Evolutionary conservation across 2,113 vertebrate genomes (phyloP).

Genomic region (Grallaria varia): DNA sequence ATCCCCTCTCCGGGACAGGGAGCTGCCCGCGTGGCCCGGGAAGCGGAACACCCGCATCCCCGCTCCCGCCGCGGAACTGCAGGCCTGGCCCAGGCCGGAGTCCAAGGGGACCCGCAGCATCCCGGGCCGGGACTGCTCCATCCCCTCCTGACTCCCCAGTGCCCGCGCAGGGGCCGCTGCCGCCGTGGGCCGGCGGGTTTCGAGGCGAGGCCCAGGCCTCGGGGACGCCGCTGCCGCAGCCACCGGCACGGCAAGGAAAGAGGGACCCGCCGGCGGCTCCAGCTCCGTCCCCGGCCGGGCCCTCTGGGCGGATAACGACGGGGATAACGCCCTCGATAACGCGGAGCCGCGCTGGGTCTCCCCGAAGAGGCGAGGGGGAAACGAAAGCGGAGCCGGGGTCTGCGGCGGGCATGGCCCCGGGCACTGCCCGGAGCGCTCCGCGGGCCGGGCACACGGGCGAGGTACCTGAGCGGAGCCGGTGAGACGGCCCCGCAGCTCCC

Average conservation of each 20-base stretch:
- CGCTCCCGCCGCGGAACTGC: neutral
- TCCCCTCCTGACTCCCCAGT: too few species aligned
- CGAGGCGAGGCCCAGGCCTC: neutral
- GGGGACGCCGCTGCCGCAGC: neutral
- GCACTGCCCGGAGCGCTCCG: neutral
- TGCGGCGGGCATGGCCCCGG: neutral
- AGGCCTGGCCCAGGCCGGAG: neutral
- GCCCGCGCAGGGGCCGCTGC: neutral
- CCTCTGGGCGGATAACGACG: too few species aligned
- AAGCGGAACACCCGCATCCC: neutral
- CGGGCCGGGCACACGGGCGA: too few species aligned
- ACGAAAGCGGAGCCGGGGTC: neutral
- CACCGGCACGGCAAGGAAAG: neutral
- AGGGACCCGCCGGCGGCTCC: neutral
- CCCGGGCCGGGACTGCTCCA: neutral
- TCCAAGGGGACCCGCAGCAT: accelerated
- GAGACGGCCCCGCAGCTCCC: neutral
- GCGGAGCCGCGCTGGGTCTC: too few species aligned
- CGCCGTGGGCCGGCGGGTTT: neutral
- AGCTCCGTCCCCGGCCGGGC: neutral
- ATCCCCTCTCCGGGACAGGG: neutral
- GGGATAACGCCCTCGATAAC: too few species aligned
- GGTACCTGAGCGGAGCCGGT: neutral
- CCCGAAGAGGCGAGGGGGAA: neutral
- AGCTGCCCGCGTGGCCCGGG: neutral